phyloP scores from a whole-genome alignment of 2,888 invertebrate genomes.

The Anoplius nigerrimus region DNA sequence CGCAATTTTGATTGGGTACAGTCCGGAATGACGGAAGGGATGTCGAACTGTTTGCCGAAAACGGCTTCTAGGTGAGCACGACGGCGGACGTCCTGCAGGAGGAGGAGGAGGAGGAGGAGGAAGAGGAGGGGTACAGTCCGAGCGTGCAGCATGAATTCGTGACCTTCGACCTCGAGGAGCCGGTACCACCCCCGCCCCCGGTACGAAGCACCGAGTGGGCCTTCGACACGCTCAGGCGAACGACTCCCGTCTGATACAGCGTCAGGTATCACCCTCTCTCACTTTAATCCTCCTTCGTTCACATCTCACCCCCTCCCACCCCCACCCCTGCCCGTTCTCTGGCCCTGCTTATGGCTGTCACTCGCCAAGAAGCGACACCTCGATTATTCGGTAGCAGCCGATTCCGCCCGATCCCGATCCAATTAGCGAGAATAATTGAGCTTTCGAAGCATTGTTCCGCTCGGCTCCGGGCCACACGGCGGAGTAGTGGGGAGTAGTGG shows the following conservation, averaged over 20 bases:
- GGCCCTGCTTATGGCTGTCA: no score
- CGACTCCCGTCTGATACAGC: constrained; percentile 75
- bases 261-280: constrained; percentile 59
- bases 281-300: no score
- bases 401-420: no score
- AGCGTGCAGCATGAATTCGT: constrained; percentile 81
- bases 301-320: no score
- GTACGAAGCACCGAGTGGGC: constrained; percentile 75
- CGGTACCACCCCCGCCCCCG: constrained; percentile 73
- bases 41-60: constrained; percentile 8
- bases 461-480: no score
- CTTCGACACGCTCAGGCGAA: constrained; percentile 72
- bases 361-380: not conserved
- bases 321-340: no score
- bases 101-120: constrained; percentile 33
- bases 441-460: no score
- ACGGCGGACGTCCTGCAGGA: constrained; percentile 77
- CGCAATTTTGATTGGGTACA: no score
- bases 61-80: constrained; percentile 77
- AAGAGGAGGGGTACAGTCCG: constrained; percentile 74
- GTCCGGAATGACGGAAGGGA: no score
- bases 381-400: not conserved
- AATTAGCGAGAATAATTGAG: no score
- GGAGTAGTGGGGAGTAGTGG: no score
- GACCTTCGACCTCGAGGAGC: constrained; percentile 82